Evolutionary conservation across 2,888 invertebrate species (phyloP), one percentile per base, ranked within the genome.

Genomic region (Cheilosia scutellata): DNA sequence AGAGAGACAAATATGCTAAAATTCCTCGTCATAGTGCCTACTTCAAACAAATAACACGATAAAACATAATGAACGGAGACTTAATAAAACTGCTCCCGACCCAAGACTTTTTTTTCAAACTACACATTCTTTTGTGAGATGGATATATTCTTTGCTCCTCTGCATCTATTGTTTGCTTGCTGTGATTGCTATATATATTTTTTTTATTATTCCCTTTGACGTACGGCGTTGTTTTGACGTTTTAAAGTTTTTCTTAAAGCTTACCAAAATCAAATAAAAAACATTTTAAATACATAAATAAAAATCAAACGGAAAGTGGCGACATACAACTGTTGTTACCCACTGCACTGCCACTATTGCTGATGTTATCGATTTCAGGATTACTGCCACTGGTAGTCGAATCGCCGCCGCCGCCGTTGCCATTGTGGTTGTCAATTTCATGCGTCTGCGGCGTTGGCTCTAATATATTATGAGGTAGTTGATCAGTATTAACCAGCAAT

Each of bases 401-500:
- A 25, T 49, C 13, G 53, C 7, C 29, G 25, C n/a, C 31, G 57
- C 27, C 9, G 53, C 11, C 37, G 25, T 5, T 40, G 70, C n/a
- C 11, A 58, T 31, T 47, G 42, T 58, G 31, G n/a, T 68, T 16
- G 9, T 3, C 9, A 1, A 37, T 11, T 37, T 37, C 37, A 37
- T 11, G 37, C 37, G 40, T 27, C n/a, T n/a, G 20, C 20, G 20
- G 20, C 20, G 20, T 1, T 44, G 37, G 44, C 25, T 29, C 7
- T 33, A 16, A 51, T 33, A 65, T 62, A 42, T 42, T 31, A 58
- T 84, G 68, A 70, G 74, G 42, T 65, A 66, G 25, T 25, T 31
- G 51, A 47, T 65, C 49, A 51, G 27, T 49, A 57, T 31, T 40
- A 33, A 31, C 47, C 55, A 63, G 7, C 25, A 63, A 16, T 33